These are phyloP conservation scores for Pangasius larnaudii DNA, from an alignment of 2,797 vertebrate genomes.

Conservation along the genomic window DNA sequence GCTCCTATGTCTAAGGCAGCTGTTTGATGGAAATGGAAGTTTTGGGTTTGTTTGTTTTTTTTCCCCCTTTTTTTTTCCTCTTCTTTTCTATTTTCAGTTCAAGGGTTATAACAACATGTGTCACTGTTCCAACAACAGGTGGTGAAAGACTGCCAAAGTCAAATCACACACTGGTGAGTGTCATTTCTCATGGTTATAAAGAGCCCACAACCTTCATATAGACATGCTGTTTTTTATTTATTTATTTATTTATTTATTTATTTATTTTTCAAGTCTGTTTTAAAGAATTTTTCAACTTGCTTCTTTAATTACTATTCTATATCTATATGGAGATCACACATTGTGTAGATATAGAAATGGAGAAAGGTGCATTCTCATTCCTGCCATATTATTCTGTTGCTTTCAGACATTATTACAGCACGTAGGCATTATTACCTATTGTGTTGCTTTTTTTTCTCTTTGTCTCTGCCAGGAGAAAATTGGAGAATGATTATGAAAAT, in stretches of 20 bases:
- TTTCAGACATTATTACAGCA: background rate
- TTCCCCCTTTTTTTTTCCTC: background rate
- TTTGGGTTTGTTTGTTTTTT: background rate
- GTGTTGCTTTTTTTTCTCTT: background rate
- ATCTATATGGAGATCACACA: background rate
- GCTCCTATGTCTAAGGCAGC: background rate
- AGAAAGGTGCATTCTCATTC: background rate
- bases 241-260: background rate
- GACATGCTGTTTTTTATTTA: background rate
- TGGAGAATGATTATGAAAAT: conserved; percentile 88
- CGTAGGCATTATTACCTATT: background rate
- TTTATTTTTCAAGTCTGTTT: background rate
- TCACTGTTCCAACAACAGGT: conserved; percentile 72
- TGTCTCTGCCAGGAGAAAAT: conserved; percentile 83
- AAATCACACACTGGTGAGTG: conserved; percentile 78
- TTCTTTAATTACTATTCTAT: background rate
- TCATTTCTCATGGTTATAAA: background rate
- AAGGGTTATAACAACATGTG: background rate
- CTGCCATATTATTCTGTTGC: background rate
- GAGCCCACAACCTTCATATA: background rate
- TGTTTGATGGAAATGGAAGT: background rate
- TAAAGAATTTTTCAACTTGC: background rate
- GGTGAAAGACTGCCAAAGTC: conserved; percentile 77
- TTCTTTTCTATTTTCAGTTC: background rate
- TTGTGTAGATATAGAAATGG: background rate